Evolutionary conservation across 1,140 invertebrate genomes (phyloP).

Genomic region (Macrobrachium rosenbergii): DNA sequence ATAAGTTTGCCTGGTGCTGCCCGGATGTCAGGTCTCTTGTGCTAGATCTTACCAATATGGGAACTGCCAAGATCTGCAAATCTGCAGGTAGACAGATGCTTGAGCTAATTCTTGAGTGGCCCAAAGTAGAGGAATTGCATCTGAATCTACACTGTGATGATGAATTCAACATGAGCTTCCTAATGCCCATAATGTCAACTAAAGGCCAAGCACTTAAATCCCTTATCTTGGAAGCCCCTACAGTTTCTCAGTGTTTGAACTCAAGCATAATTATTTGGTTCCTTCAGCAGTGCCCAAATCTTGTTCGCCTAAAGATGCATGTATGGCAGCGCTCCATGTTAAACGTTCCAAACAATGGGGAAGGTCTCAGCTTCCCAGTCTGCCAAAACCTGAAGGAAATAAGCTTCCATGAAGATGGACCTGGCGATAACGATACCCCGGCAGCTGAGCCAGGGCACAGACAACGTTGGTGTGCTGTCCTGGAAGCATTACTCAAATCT

Average conservation of each 20-base stretch:
- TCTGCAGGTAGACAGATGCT: conserved; percentile 23
- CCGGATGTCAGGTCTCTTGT: conserved; percentile 30
- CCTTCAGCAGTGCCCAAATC: conserved; percentile 43
- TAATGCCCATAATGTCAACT: conserved; percentile 31
- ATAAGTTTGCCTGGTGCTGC: conserved; percentile 45
- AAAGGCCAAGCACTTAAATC: conserved; percentile 30
- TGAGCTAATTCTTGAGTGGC: conserved; percentile 30
- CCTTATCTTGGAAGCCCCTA: conserved; percentile 47
- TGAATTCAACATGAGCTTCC: conserved; percentile 14
- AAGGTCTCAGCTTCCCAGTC: background rate
- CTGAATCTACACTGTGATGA: conserved; percentile 39
- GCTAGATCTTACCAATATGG: conserved; percentile 33
- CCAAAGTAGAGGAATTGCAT: conserved; percentile 41
- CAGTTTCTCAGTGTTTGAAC: conserved; percentile 21
- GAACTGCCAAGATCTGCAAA: background rate
- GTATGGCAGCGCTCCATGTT: conserved; percentile 53
- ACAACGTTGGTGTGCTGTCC: conserved; percentile 35
- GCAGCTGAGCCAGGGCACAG: conserved; percentile 26
- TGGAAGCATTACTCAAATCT: conserved; percentile 27
- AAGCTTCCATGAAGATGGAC: conserved; percentile 53
- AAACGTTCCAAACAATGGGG: conserved; percentile 13
- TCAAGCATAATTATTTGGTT: conserved; percentile 20
- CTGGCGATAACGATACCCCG: conserved; percentile 42
- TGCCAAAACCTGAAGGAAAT: conserved; percentile 27
- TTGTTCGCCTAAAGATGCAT: conserved; percentile 23